A percentile compares a stretch with the other conserved stretches of the same genome.
Conservation (phyloP, 2,797 vertebrate species). For the Austrolebias charrua region DNA sequence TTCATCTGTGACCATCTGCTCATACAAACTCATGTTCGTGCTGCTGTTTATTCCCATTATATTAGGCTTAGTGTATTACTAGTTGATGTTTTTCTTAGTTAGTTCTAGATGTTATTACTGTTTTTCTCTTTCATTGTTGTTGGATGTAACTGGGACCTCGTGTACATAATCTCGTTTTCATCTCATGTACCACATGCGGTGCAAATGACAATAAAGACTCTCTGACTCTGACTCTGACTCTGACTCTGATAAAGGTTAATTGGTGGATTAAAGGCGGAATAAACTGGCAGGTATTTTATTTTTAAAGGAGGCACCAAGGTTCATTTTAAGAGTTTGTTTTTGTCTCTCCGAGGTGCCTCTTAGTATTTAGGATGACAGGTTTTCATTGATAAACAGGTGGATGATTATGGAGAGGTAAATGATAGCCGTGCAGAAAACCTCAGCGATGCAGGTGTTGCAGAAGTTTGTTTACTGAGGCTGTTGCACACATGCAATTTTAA, state of each 20-base stretch:
- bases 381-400: constrained; percentile 40
- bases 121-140: too few species aligned
- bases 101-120: too few species aligned
- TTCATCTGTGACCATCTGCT: too few species aligned
- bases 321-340: constrained; percentile 38
- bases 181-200: too few species aligned
- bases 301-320: not conserved
- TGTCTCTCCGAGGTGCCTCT: constrained; percentile 14
- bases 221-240: too few species aligned
- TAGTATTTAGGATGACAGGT: constrained; percentile 42
- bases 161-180: too few species aligned
- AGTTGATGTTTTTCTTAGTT: too few species aligned
- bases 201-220: too few species aligned
- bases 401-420: constrained; percentile 62
- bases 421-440: constrained; percentile 54
- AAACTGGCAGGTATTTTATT: not conserved
- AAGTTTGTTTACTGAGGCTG: constrained; percentile 40
- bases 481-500: not conserved
- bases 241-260: constrained; percentile 1
- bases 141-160: too few species aligned
- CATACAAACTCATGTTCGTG: too few species aligned
- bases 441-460: constrained; percentile 52
- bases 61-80: too few species aligned
- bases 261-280: not conserved
- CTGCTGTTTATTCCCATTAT: too few species aligned